Conservation (phyloP, 2,888 invertebrate genomes). For the Stratiomys singularior region DNA sequence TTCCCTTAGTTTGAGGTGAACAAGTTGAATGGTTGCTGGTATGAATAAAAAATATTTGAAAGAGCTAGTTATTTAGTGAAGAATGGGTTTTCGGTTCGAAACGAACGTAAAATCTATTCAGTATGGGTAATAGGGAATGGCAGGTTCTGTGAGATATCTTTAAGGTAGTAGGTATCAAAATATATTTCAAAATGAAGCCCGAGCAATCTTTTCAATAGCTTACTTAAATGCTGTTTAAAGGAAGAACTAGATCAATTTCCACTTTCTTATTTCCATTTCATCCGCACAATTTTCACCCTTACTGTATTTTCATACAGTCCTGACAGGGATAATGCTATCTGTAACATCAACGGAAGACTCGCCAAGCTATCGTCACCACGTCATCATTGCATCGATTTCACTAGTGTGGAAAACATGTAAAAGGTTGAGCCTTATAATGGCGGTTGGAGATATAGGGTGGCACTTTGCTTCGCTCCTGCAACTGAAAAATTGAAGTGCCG, state of each 20-base stretch:
- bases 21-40: background rate
- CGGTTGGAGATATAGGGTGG: background rate
- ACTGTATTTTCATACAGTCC: no score
- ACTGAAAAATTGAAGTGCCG: slow-evolving; percentile 45
- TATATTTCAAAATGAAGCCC: no score
- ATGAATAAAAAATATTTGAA: background rate
- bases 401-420: slow-evolving; percentile 48
- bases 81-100: background rate
- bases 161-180: no score
- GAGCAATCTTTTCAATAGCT: no score
- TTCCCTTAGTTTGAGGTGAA: background rate
- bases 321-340: background rate
- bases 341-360: background rate
- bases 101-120: background rate
- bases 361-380: slow-evolving; percentile 23
- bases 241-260: no score
- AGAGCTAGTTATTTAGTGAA: background rate
- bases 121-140: no score
- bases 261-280: no score
- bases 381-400: slow-evolving; percentile 40
- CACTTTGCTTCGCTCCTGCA: slow-evolving; percentile 21
- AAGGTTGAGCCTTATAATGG: slow-evolving; percentile 42
- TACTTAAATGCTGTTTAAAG: no score
- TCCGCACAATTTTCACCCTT: background rate
- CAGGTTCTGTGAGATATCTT: no score